Evolutionary conservation across 2,797 vertebrate species (phyloP).

Genomic region (Phoebastria nigripes): DNA sequence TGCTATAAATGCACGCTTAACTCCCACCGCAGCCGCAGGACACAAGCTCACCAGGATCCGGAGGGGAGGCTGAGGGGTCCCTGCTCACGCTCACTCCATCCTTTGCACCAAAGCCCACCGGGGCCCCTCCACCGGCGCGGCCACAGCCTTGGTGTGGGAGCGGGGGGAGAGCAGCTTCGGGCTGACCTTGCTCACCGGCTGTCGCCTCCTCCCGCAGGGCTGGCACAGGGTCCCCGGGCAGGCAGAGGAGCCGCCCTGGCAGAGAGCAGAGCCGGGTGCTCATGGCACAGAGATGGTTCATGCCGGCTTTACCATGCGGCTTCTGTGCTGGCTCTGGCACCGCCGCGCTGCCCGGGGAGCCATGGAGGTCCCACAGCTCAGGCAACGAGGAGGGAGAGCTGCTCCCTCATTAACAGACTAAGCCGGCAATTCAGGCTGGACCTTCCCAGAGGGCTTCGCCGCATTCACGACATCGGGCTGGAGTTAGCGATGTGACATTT

Average conservation of each 20-base stretch:
- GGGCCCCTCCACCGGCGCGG: rapidly evolving
- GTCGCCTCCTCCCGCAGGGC: not conserved
- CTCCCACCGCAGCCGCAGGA: not conserved
- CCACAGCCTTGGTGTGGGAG: not conserved
- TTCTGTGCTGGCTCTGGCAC: not conserved
- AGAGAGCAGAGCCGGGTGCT: not conserved
- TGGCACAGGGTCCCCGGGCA: not conserved
- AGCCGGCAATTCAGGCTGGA: not conserved
- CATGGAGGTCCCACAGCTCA: rapidly evolving
- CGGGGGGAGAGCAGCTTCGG: rapidly evolving
- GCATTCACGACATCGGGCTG: not conserved
- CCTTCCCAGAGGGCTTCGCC: not conserved
- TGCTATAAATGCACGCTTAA: rapidly evolving
- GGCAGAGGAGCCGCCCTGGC: not conserved
- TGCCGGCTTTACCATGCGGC: rapidly evolving
- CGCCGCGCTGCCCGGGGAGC: not conserved
- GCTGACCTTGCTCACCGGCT: rapidly evolving
- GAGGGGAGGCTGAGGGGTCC: not conserved
- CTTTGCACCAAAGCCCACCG: not conserved
- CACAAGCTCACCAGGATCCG: rapidly evolving
- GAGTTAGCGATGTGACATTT: not conserved
- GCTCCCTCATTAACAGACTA: not conserved
- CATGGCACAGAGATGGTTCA: not conserved
- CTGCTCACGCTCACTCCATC: rapidly evolving
- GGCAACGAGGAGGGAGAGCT: not conserved